phyloP scores from a whole-genome alignment of 2,113 vertebrate species.

The Gavialis gangeticus region DNA sequence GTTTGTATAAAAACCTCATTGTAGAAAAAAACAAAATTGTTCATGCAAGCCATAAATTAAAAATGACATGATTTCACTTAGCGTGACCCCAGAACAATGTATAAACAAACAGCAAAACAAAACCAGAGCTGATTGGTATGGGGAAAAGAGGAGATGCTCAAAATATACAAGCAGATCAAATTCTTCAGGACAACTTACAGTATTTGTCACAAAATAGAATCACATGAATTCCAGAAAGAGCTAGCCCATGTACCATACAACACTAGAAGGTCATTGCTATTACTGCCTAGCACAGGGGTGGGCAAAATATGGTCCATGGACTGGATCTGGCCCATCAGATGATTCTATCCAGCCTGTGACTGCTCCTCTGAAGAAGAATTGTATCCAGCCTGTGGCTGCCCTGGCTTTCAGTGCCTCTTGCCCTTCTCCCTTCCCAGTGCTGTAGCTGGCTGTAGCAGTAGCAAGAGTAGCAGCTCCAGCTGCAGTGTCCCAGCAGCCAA shows the following conservation, averaged over 20 bases:
- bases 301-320: no score
- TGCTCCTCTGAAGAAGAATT: no score
- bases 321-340: no score
- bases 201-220: conserved; percentile 7
- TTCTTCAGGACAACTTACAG: background rate
- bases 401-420: no score
- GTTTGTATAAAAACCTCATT: background rate
- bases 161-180: background rate
- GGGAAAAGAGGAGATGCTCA: background rate
- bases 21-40: background rate
- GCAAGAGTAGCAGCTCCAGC: no score
- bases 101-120: background rate
- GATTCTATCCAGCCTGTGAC: no score
- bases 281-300: no score
- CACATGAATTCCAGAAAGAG: background rate
- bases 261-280: background rate
- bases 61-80: background rate
- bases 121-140: background rate
- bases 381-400: no score
- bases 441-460: no score
- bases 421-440: no score
- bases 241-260: background rate
- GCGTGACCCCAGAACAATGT: background rate
- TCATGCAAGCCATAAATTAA: background rate
- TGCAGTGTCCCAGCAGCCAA: no score